Evolutionary conservation across 1,140 invertebrate genomes (phyloP).

Genomic region (Lepidurus couesii): DNA sequence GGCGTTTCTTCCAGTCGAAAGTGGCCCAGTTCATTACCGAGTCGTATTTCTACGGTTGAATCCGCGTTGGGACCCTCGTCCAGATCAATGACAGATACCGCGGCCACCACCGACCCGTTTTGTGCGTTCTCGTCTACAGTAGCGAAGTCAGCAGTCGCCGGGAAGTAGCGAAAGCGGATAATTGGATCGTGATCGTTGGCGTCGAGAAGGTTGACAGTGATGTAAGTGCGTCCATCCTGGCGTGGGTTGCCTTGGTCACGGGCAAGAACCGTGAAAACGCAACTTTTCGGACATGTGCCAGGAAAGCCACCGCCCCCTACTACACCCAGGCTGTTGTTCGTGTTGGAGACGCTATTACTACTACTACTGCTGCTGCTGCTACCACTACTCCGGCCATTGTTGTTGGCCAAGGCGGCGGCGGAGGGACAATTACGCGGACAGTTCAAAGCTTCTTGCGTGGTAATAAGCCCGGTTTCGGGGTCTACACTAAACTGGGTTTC

Average conservation of each 20-base stretch:
- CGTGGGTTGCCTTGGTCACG: conserved; percentile 82
- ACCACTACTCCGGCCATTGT: not conserved
- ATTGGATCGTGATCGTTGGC: conserved; percentile 91
- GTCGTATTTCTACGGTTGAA: conserved; percentile 70
- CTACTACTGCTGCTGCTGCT: not conserved
- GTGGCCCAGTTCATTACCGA: conserved; percentile 85
- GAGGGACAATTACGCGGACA: conserved; percentile 55
- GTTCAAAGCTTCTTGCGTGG: conserved; percentile 66
- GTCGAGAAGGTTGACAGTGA: conserved; percentile 87
- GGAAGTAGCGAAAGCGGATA: conserved; percentile 84
- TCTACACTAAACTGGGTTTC: conserved; percentile 83
- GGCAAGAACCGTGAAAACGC: conserved; percentile 89
- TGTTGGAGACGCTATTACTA: conserved; percentile 45
- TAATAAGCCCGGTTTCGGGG: conserved; percentile 76
- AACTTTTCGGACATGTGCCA: conserved; percentile 71
- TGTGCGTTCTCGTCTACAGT: conserved; percentile 89
- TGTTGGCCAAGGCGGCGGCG: not conserved
- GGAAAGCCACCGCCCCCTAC: conserved; percentile 41
- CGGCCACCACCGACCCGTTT: conserved; percentile 83
- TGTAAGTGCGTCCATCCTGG: conserved; percentile 87
- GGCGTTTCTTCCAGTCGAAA: conserved; percentile 78
- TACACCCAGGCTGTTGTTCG: conserved; percentile 39
- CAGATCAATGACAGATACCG: conserved; percentile 82
- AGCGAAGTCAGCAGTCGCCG: conserved; percentile 69
- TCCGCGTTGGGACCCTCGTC: conserved; percentile 87